phyloP scores from a whole-genome alignment of 2,888 invertebrate genomes.

The Seira ritae region DNA sequence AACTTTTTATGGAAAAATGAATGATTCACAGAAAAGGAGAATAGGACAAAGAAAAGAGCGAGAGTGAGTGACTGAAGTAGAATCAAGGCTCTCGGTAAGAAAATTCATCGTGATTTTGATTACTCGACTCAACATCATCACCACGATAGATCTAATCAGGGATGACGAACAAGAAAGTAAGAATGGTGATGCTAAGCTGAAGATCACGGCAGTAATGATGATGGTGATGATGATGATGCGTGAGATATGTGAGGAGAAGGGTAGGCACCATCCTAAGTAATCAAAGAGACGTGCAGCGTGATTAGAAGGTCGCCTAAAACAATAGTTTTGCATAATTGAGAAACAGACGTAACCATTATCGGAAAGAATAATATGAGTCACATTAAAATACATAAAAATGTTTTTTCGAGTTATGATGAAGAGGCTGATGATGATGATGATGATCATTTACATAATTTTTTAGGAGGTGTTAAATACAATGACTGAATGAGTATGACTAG shows the following conservation, averaged over 20 bases:
- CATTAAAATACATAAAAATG: background rate
- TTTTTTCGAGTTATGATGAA: background rate
- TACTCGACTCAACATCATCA: conserved; percentile 12
- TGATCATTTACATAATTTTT: conserved; percentile 10
- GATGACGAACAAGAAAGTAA: conserved; percentile 29
- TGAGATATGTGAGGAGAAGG: background rate
- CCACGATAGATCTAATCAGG: conserved; percentile 45
- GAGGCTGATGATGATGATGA: too few relatives aligned
- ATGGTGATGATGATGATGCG: background rate
- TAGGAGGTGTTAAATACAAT: background rate
- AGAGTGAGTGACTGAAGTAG: too few relatives aligned
- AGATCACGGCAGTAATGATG: background rate
- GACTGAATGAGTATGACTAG: too few relatives aligned
- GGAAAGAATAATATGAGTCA: background rate
- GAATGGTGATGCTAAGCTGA: conserved; percentile 23
- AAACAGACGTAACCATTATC: conserved; percentile 4
- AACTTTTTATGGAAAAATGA: background rate
- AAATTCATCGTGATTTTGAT: background rate
- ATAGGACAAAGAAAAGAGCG: background rate
- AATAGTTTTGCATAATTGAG: conserved; percentile 15
- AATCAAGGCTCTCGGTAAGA: too few relatives aligned
- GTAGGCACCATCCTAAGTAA: background rate
- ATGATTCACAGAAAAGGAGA: background rate
- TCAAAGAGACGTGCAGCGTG: conserved; percentile 11
- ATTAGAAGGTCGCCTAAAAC: conserved; percentile 15